These are phyloP conservation scores for Scomber japonicus DNA, from an alignment of 2,113 vertebrate species.

Conservation along the genomic window DNA sequence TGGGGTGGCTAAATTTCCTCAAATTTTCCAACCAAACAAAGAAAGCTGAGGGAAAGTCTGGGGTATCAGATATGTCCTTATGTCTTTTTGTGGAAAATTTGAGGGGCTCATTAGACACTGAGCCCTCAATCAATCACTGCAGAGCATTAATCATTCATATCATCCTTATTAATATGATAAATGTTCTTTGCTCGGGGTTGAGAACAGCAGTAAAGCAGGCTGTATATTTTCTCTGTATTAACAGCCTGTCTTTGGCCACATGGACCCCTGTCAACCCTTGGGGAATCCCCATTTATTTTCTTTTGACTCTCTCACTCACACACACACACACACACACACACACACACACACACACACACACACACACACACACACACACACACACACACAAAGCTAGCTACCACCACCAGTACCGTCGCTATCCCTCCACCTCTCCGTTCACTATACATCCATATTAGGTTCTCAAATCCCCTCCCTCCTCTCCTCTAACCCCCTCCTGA, in stretches of 20 bases:
- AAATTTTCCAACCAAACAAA: slow-evolving; percentile 62
- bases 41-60: slow-evolving; percentile 6
- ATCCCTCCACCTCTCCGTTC: slow-evolving; percentile 49
- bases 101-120: slow-evolving; percentile 49
- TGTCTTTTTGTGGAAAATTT: slow-evolving; percentile 50
- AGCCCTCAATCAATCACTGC: slow-evolving; percentile 58
- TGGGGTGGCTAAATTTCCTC: slow-evolving; percentile 27
- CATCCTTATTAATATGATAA: slow-evolving; percentile 75
- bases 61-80: slow-evolving; percentile 41
- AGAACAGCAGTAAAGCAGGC: slow-evolving; percentile 58
- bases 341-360: slow-evolving; percentile 6
- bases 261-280: slow-evolving; percentile 51
- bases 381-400: slow-evolving; percentile 7
- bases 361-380: slow-evolving; percentile 13
- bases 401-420: slow-evolving; percentile 2
- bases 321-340: slow-evolving; percentile 25
- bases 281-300: slow-evolving; percentile 57
- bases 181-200: slow-evolving; percentile 45
- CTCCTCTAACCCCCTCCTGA: slow-evolving; percentile 45
- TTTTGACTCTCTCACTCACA: slow-evolving; percentile 2
- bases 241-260: slow-evolving; percentile 70
- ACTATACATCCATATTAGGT: slow-evolving; percentile 51
- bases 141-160: slow-evolving; percentile 73
- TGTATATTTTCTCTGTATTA: slow-evolving; percentile 66
- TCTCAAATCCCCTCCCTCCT: slow-evolving; percentile 61